These are phyloP conservation scores for Leguminivora glycinivorella DNA, from an alignment of 1,140 invertebrate species.

Conservation along the genomic window DNA sequence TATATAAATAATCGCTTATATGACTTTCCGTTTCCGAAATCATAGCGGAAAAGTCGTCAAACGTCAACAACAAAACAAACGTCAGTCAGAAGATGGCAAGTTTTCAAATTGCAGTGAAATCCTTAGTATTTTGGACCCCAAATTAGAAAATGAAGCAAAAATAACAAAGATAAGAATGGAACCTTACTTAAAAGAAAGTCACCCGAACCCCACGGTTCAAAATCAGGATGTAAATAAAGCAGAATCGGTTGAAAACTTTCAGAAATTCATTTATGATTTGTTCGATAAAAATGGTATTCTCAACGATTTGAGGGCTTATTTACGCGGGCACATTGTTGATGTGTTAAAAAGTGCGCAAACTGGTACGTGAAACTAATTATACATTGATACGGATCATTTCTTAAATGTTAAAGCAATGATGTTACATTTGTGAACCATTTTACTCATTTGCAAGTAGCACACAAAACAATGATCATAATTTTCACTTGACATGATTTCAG, in stretches of 20 bases:
- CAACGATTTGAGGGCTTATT: constrained; percentile 76
- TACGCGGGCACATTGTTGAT: constrained; percentile 79
- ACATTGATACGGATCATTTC: background rate
- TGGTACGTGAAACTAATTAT: constrained; percentile 41
- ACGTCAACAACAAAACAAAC: constrained; percentile 25
- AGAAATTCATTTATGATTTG: constrained; percentile 77
- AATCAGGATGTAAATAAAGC: constrained; percentile 34
- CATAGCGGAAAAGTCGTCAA: background rate
- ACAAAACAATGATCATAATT: constrained; percentile 24
- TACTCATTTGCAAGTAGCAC: too few species aligned
- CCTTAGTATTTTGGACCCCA: background rate
- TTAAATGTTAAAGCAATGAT: background rate
- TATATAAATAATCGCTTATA: background rate
- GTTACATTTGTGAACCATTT: background rate
- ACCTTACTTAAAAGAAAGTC: constrained; percentile 33
- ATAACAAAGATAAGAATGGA: constrained; percentile 39
- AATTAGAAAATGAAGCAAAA: constrained; percentile 17
- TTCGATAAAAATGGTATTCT: constrained; percentile 80
- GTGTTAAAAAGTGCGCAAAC: constrained; percentile 71
- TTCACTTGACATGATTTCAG: constrained; percentile 43
- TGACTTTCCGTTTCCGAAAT: background rate
- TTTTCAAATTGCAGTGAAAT: constrained; percentile 28
- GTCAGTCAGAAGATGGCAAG: constrained; percentile 19
- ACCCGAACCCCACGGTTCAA: constrained; percentile 16
- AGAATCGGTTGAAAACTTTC: constrained; percentile 76